Percentiles rank a stretch among this genome's conserved stretches.
phyloP scores from a whole-genome alignment of 2,113 vertebrate genomes.

The Aplodontia rufa region DNA sequence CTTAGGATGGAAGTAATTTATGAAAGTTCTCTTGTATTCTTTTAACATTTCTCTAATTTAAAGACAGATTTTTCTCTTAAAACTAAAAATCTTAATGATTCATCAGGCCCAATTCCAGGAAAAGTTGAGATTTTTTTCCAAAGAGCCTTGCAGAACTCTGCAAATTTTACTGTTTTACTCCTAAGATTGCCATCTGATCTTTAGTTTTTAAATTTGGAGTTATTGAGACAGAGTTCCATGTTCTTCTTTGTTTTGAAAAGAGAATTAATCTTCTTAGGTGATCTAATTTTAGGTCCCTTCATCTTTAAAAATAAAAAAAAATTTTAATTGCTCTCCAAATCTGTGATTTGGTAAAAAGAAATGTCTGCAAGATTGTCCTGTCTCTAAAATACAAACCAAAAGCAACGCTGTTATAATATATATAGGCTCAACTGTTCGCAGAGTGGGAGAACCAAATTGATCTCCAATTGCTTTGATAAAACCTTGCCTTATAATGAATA shows the following conservation, averaged over 20 bases:
- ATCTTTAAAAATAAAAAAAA: constrained; percentile 33
- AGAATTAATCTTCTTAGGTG: background rate
- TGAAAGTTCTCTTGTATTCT: background rate
- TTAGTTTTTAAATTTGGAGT: constrained; percentile 32
- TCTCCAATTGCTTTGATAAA: constrained; percentile 33
- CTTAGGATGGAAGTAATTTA: constrained; percentile 40
- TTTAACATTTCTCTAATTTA: constrained; percentile 36
- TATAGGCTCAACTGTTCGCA: background rate
- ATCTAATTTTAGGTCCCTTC: background rate
- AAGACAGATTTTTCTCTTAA: constrained; percentile 27
- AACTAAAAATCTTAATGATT: background rate
- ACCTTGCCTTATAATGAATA: background rate
- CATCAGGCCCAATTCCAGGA: background rate
- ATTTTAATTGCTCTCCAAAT: constrained; percentile 25
- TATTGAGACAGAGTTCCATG: background rate
- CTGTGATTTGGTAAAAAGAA: background rate
- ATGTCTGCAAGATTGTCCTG: background rate
- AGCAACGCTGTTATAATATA: background rate
- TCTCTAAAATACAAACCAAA: constrained; percentile 1
- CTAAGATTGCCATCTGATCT: background rate
- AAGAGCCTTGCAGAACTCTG: background rate
- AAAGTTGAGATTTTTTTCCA: constrained; percentile 27
- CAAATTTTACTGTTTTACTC: background rate
- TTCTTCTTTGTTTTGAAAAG: constrained; percentile 25
- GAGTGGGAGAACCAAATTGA: background rate